Evolutionary conservation across 2,113 vertebrate species (phyloP).

Genomic region (Beaufortia kweichowensis): DNA sequence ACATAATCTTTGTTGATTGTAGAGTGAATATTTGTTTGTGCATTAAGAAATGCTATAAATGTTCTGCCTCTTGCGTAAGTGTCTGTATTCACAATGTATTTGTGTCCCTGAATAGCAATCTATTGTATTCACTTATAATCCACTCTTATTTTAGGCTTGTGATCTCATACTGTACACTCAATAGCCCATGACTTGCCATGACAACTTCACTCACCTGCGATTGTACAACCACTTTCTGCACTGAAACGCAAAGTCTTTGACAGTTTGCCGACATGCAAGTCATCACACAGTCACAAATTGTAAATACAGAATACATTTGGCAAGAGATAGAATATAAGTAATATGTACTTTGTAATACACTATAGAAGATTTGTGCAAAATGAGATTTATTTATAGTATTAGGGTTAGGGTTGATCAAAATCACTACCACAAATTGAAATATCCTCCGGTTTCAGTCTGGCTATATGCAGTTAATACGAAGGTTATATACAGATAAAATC

Average conservation of each 20-base stretch:
- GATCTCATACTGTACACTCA: not conserved
- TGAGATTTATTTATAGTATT: no score
- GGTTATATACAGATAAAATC: not conserved
- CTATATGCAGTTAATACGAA: not conserved
- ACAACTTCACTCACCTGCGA: not conserved
- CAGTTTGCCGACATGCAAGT: no score
- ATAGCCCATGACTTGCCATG: not conserved
- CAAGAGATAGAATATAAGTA: no score
- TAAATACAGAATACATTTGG: no score
- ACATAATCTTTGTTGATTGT: conserved; percentile 7
- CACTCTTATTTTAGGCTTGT: not conserved
- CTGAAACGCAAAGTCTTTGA: no score
- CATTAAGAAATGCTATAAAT: not conserved
- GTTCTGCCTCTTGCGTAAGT: not conserved
- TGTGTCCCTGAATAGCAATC: not conserved
- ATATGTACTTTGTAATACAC: no score
- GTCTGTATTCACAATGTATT: not conserved
- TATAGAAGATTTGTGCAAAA: no score
- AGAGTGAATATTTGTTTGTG: not conserved
- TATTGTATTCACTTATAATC: not conserved
- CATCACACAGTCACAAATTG: no score
- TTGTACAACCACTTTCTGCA: no score
- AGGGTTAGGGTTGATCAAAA: no score
- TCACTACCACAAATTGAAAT: not conserved
- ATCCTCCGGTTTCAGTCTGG: not conserved